These are phyloP conservation scores for Sarcophaga carnaria DNA, from an alignment of 2,888 invertebrate species.

Conservation along the genomic window DNA sequence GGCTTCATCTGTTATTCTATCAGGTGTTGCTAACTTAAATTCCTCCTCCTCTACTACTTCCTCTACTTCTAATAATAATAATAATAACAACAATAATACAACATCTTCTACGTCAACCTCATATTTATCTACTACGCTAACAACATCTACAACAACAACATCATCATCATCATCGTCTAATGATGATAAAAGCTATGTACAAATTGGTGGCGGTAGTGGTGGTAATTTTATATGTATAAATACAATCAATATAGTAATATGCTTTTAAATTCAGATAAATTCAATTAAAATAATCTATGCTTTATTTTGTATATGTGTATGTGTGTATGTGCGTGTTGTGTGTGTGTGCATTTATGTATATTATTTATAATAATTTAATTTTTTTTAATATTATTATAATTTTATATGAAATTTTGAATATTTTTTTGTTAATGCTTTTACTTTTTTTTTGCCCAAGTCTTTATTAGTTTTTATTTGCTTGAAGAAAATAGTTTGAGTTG, in stretches of 20 bases:
- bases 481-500: background rate
- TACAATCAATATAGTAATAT: constrained; percentile 7
- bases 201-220: constrained; percentile 73
- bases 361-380: background rate
- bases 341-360: background rate
- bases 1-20: constrained; percentile 66
- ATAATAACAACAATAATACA: constrained; percentile 58
- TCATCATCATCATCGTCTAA: constrained; percentile 71
- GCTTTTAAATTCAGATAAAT: constrained; percentile 20
- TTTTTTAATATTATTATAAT: background rate
- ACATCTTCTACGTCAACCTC: constrained; percentile 66
- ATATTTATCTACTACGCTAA: constrained; percentile 68
- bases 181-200: constrained; percentile 76
- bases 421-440: no score
- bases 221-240: constrained; percentile 65
- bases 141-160: constrained; percentile 63
- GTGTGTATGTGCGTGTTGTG: background rate
- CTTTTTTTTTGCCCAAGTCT: no score
- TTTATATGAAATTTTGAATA: no score
- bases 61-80: constrained; percentile 55
- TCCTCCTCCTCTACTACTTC: constrained; percentile 65
- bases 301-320: background rate
- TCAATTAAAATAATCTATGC: constrained; percentile 16
- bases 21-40: constrained; percentile 62
- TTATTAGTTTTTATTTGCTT: no score